These are phyloP conservation scores for Nothoprocta pentlandii DNA, from an alignment of 2,113 vertebrate species.

Conservation along the genomic window DNA sequence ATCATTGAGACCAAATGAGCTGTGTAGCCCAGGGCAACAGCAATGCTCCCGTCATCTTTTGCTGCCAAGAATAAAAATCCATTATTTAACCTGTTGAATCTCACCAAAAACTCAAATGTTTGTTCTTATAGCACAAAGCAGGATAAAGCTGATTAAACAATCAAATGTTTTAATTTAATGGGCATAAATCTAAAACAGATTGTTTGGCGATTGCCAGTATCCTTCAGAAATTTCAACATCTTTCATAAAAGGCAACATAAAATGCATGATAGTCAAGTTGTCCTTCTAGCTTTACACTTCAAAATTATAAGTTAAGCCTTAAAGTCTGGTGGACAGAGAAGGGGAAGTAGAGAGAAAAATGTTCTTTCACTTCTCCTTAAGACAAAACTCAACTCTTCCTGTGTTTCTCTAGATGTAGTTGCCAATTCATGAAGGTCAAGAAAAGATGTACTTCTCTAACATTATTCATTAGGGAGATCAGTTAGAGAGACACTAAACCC, in stretches of 20 bases:
- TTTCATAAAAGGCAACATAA: slow-evolving; percentile 15
- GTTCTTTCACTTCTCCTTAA: slow-evolving; percentile 8
- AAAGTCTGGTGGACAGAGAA: neutral
- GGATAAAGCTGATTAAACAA: neutral
- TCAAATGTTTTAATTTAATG: neutral
- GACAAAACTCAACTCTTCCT: slow-evolving; percentile 25
- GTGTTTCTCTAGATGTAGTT: slow-evolving; percentile 43
- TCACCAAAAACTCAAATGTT: neutral
- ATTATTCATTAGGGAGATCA: slow-evolving; percentile 38
- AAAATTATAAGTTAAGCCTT: slow-evolving; percentile 42
- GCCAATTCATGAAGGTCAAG: slow-evolving; percentile 1
- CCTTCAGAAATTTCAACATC: neutral
- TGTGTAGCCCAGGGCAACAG: slow-evolving; percentile 96
- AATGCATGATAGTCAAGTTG: neutral
- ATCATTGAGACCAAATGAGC: slow-evolving; percentile 98
- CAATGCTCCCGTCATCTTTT: slow-evolving; percentile 96
- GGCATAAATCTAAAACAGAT: neutral
- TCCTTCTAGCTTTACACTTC: slow-evolving; percentile 22
- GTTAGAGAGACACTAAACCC: neutral
- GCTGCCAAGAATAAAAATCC: slow-evolving; percentile 77
- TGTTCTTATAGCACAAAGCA: neutral
- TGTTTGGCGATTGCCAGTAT: neutral
- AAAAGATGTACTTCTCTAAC: slow-evolving; percentile 31
- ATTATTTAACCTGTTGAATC: neutral
- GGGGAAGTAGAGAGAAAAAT: neutral